Base-by-base conservation (phyloP, 1,140 invertebrate species). In the Helicoverpa zea region DNA sequence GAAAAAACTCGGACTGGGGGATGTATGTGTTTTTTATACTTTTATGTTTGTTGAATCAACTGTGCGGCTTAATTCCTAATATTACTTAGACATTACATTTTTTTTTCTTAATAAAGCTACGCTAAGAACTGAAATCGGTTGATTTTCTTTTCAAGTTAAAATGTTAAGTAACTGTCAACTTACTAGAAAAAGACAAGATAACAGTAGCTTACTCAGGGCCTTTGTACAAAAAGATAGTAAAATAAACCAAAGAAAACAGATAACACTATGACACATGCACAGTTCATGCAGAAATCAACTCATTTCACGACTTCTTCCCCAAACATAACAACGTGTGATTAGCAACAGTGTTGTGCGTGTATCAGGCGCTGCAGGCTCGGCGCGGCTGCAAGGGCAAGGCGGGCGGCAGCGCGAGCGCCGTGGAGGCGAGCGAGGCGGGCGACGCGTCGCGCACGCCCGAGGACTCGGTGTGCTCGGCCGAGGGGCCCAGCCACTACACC, bases 391-490 rank as follows among this genome's bases (percentile, higher is more conserved):
- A 93, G 78, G 91, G 92, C 77, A 97, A 95, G 94, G 94, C 88
- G 95, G 96, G 94, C 92, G 95, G 92, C 91, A 96, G 90, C 93
- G 95, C 90, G 85, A 95, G 92, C 92, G 95, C 77, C 79, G 94
- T 95, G 61, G 96, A 96, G 91, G 95, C 96, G 63, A 96, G 96
- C 51, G 97, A 97, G 89, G 96, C 87, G 0, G 91, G 96, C 23
- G 97, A 97, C 92, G 96, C 96, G 1, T 97, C 97, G 0, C 95
- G 96, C 43, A 97, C 96, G 23, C 96, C 96, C 0, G 96, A 96
- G 85, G 97, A 98, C 87, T 97, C 97, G 1, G 97, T 97, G 14
- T 97, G 97, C 89, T 97, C 97, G 82, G 96, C 95, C 56, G 97
- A 97, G 91, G 97, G 97, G 3, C 97, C 97, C 18, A 95, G 94